These are phyloP conservation scores for Sebastes baramenuke DNA, from an alignment of 2,797 vertebrate species.

Conservation along the genomic window DNA sequence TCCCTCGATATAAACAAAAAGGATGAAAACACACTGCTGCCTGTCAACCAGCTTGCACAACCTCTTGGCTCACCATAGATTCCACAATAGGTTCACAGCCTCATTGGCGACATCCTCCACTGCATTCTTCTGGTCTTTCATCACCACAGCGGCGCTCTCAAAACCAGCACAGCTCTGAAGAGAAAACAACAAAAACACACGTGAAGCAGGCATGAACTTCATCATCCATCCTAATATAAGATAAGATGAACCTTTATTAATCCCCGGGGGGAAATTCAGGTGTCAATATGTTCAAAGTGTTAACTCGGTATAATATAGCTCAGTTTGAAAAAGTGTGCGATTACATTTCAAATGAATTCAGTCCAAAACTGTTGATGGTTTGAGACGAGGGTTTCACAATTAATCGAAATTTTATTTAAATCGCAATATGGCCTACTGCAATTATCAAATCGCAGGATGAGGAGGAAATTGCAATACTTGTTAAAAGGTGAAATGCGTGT, in stretches of 20 bases:
- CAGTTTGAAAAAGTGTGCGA: too few species aligned
- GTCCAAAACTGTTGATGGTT: too few species aligned
- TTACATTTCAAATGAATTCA: too few species aligned
- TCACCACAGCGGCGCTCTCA: slow-evolving; percentile 73
- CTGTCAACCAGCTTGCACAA: not conserved
- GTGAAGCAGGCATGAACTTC: not conserved
- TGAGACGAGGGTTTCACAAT: too few species aligned
- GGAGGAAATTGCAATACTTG: too few species aligned
- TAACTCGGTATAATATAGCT: not conserved
- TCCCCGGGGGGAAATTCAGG: too few species aligned
- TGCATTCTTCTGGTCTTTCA: slow-evolving; percentile 80
- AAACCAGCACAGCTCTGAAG: slow-evolving; percentile 88
- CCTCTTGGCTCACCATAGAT: slow-evolving; percentile 89
- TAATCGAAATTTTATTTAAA: too few species aligned
- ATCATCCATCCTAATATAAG: not conserved
- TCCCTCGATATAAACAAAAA: not conserved
- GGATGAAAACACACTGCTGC: not conserved
- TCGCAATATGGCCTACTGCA: too few species aligned
- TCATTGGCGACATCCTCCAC: slow-evolving; percentile 91
- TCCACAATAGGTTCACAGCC: slow-evolving; percentile 95
- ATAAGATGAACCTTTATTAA: too few species aligned
- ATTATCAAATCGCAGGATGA: too few species aligned
- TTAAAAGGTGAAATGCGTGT: too few species aligned
- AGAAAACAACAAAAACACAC: slow-evolving; percentile 14
- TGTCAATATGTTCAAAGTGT: not conserved